Percentiles rank a stretch among this genome's conserved stretches.
phyloP scores from a whole-genome alignment of 1,140 invertebrate genomes.

The Scaptomyza pallida region DNA sequence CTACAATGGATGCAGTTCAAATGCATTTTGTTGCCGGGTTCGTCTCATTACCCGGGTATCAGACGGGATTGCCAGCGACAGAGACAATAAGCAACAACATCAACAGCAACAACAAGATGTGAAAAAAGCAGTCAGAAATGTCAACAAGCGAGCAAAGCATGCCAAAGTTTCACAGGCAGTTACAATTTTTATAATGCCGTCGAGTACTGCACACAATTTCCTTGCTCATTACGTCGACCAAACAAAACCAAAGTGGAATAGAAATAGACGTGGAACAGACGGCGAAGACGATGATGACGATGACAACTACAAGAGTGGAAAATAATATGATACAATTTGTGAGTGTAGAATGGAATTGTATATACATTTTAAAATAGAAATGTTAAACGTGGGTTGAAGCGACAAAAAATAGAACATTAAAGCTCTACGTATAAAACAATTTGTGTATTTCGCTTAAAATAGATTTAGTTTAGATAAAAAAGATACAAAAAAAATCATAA shows the following conservation, averaged over 20 bases:
- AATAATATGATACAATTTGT: constrained; percentile 47
- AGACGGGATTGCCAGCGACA: constrained; percentile 52
- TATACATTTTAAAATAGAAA: constrained; percentile 38
- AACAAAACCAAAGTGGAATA: constrained; percentile 49
- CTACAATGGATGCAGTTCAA: constrained; percentile 46
- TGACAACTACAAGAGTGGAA: constrained; percentile 28
- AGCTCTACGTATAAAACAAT: background rate
- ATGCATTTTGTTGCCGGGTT: constrained; percentile 42
- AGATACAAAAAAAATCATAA: too few species aligned
- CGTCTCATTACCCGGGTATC: constrained; percentile 61
- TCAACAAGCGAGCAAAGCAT: constrained; percentile 33
- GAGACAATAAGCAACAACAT: constrained; percentile 46
- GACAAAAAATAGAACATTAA: too few species aligned
- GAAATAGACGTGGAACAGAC: constrained; percentile 32
- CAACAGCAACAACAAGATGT: constrained; percentile 35
- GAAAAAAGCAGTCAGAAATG: constrained; percentile 51
- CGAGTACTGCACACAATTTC: constrained; percentile 43
- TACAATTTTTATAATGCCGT: constrained; percentile 37
- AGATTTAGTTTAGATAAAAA: too few species aligned
- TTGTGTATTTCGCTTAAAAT: too few species aligned
- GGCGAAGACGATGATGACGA: constrained; percentile 10
- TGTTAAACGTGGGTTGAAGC: constrained; percentile 27
- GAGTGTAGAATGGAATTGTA: constrained; percentile 5
- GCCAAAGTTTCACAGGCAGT: constrained; percentile 46
- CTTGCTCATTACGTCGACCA: constrained; percentile 52